Conservation (phyloP, 2,888 invertebrate genomes). For the Cylloceria caligata region DNA sequence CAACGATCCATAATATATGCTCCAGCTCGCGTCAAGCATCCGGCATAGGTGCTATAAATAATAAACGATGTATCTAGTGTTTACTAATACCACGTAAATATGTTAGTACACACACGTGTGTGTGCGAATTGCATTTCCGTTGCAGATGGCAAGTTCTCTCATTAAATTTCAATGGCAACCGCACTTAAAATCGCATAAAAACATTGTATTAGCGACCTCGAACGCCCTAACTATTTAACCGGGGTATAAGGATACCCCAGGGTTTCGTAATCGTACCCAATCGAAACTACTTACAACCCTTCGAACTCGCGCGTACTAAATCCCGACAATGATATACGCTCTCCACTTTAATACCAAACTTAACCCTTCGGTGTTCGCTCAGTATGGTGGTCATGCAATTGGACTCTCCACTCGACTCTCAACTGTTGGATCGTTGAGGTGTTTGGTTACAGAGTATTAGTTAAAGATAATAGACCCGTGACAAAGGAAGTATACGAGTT, state of each 20-base stretch:
- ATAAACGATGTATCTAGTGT: background rate
- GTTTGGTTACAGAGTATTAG: constrained; percentile 39
- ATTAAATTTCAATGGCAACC: constrained; percentile 58
- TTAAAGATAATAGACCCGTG: constrained; percentile 19
- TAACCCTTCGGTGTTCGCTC: constrained; percentile 27
- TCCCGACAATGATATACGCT: constrained; percentile 47
- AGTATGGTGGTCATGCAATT: constrained; percentile 1
- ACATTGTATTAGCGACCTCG: constrained; percentile 52
- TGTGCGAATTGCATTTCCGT: constrained; percentile 71
- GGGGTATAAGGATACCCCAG: constrained; percentile 16
- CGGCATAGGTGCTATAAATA: constrained; percentile 10
- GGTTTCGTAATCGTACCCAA: constrained; percentile 51
- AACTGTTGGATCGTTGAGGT: constrained; percentile 42
- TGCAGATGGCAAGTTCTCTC: constrained; percentile 77
- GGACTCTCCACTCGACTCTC: constrained; percentile 32
- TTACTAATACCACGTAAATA: background rate
- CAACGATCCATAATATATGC: constrained; percentile 19
- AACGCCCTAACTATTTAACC: constrained; percentile 38
- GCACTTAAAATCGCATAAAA: constrained; percentile 59
- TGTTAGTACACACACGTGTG: background rate
- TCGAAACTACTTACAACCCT: constrained; percentile 66
- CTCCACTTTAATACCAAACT: constrained; percentile 33
- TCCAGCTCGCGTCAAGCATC: constrained; percentile 6
- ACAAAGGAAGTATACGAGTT: constrained; percentile 11
- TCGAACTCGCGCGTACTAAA: constrained; percentile 14